phyloP scores from a whole-genome alignment of 2,113 vertebrate species.

The Etheostoma spectabile region DNA sequence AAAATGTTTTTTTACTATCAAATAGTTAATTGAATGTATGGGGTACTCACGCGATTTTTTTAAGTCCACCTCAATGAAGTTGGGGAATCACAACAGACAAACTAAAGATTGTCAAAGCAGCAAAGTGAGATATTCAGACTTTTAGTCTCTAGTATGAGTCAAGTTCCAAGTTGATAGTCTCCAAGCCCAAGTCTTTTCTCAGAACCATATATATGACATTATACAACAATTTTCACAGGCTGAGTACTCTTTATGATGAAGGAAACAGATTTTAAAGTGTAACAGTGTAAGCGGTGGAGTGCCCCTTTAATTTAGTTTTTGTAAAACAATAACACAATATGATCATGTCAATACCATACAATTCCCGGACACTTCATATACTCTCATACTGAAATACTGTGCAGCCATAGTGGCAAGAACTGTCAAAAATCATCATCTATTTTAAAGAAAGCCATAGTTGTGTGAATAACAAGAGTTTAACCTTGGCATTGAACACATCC shows the following conservation, averaged over 20 bases:
- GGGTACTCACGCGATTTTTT: neutral
- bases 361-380: conserved; percentile 4
- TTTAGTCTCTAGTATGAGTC: neutral
- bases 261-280: neutral
- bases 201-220: neutral
- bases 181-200: neutral
- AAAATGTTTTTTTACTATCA: neutral
- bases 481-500: neutral
- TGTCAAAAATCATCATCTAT: neutral
- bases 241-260: neutral
- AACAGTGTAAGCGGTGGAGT: neutral
- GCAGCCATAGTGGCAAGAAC: neutral
- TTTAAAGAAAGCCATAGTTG: neutral
- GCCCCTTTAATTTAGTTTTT: neutral
- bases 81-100: neutral
- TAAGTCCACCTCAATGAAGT: neutral
- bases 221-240: neutral
- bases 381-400: neutral
- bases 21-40: neutral
- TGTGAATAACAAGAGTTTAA: conserved; percentile 6
- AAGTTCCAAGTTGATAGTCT: neutral
- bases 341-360: neutral
- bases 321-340: neutral
- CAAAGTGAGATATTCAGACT: neutral
- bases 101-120: neutral